Evolutionary conservation across 2,888 invertebrate genomes (phyloP).

Genomic region (Girardia tigrina): DNA sequence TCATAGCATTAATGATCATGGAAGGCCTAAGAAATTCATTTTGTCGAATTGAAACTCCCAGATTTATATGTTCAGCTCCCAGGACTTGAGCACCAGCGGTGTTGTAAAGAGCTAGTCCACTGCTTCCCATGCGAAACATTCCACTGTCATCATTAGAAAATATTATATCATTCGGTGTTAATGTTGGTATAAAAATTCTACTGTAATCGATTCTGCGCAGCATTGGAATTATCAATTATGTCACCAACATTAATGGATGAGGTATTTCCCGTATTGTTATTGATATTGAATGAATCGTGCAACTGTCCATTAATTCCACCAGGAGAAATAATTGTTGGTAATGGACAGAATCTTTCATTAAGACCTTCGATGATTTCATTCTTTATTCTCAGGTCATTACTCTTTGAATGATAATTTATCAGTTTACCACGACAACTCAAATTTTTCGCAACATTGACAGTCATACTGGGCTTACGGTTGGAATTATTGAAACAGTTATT

Average conservation of each 20-base stretch:
- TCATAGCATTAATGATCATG: not conserved
- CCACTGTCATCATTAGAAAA: slow-evolving; percentile 7
- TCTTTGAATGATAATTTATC: not conserved
- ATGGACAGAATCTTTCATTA: not conserved
- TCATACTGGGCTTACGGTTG: not conserved
- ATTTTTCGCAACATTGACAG: not conserved
- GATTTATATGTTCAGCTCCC: not conserved
- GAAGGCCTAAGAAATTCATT: slow-evolving; percentile 17
- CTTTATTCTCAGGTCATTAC: not conserved
- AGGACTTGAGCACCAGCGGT: not conserved
- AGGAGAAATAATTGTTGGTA: not conserved
- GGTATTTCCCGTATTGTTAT: not conserved
- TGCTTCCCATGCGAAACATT: slow-evolving; percentile 1
- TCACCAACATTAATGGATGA: slow-evolving; percentile 7
- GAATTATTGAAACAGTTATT: not conserved
- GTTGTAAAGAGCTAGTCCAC: not conserved
- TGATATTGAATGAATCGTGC: not conserved
- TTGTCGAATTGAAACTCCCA: slow-evolving; percentile 3
- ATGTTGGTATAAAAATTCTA: slow-evolving; percentile 13
- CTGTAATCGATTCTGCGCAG: not conserved
- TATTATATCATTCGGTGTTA: not conserved
- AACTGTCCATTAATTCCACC: not conserved
- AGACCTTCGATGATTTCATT: not conserved
- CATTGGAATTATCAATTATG: not conserved
- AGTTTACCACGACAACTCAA: slow-evolving; percentile 23